A percentile compares a stretch with the other conserved stretches of the same genome.
phyloP scores from a whole-genome alignment of 2,888 invertebrate genomes.

The Herminia tarsipennalis region DNA sequence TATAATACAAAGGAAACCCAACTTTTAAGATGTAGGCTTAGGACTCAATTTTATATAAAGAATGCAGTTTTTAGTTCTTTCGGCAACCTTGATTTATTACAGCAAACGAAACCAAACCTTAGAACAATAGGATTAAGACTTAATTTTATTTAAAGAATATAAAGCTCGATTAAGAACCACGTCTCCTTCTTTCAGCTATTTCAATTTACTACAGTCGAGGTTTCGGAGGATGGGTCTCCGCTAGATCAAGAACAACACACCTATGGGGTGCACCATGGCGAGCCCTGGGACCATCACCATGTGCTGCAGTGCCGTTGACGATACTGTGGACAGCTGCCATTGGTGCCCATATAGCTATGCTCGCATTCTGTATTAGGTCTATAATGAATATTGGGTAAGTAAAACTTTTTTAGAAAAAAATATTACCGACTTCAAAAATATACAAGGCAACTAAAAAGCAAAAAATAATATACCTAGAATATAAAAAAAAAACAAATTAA shows the following conservation, averaged over 20 bases:
- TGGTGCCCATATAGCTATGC: slow-evolving; percentile 71
- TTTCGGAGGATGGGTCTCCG: slow-evolving; percentile 77
- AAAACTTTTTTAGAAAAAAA: background rate
- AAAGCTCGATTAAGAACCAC: background rate
- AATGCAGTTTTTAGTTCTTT: no score
- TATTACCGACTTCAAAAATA: no score
- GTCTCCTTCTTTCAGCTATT: slow-evolving; percentile 56
- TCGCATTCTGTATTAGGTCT: slow-evolving; percentile 71
- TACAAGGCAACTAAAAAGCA: no score
- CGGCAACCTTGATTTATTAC: no score
- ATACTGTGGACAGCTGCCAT: slow-evolving; percentile 71
- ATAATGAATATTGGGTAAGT: slow-evolving; percentile 76
- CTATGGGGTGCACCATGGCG: slow-evolving; percentile 77
- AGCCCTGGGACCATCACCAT: slow-evolving; percentile 76
- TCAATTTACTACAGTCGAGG: slow-evolving; percentile 81
- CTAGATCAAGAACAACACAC: slow-evolving; percentile 60
- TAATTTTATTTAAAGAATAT: no score
- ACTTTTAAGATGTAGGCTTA: no score
- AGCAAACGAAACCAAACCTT: no score
- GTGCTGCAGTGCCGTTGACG: slow-evolving; percentile 74
- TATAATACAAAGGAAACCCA: no score
- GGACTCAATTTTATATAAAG: no score
- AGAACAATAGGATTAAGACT: no score
- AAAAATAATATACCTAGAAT: no score
- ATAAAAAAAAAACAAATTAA: no score